A percentile compares a stretch with the other conserved stretches of the same genome.
These are phyloP conservation scores for Spheniscus humboldti DNA, from an alignment of 2,797 vertebrate genomes.

Conservation along the genomic window DNA sequence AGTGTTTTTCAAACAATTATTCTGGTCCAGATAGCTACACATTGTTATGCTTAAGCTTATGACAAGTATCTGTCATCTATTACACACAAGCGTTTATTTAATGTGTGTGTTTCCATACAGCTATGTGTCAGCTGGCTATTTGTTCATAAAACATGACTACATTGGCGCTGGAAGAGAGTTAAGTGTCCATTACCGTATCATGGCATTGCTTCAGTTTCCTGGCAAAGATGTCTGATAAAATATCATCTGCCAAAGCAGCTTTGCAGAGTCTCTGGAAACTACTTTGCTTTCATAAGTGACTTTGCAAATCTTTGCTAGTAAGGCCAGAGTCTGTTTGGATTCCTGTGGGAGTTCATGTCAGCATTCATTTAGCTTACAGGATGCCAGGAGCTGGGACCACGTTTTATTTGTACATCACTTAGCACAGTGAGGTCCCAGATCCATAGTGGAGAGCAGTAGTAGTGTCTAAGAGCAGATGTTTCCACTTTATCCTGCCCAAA, in stretches of 20 bases:
- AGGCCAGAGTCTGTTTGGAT: background rate
- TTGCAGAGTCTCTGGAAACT: background rate
- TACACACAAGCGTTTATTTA: background rate
- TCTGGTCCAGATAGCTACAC: background rate
- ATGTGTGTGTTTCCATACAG: background rate
- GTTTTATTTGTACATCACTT: background rate
- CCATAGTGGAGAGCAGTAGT: background rate
- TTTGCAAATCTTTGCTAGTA: background rate
- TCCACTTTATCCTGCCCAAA: background rate
- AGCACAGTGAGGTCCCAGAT: background rate
- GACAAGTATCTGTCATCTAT: background rate
- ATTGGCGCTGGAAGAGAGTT: background rate
- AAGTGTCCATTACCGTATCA: background rate
- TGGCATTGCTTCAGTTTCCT: background rate
- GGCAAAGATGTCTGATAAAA: background rate
- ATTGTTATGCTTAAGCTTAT: background rate
- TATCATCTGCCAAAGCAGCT: background rate
- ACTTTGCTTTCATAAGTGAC: background rate
- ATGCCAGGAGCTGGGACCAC: background rate
- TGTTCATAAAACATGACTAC: background rate
- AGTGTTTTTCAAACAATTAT: background rate
- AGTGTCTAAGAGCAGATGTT: background rate
- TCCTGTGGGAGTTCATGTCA: background rate
- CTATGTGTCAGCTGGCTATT: background rate
- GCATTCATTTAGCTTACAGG: background rate